Evolutionary conservation across 2,797 vertebrate species (phyloP).

Genomic region (Anas capensis): DNA sequence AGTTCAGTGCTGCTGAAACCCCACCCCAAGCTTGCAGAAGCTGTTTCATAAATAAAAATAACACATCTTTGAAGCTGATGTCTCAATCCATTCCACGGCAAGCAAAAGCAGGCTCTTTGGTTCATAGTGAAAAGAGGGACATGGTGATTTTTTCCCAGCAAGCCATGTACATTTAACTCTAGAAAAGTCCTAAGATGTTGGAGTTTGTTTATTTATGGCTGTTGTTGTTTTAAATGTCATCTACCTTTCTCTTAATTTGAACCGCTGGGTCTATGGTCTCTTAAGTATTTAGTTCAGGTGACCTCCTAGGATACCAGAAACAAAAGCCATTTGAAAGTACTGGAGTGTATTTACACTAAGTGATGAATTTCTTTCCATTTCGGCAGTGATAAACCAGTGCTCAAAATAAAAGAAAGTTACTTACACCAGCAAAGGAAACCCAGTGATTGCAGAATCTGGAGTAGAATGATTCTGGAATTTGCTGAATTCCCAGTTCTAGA

Average conservation of each 20-base stretch:
- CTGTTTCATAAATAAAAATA: neutral
- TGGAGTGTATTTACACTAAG: neutral
- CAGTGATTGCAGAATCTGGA: conserved; percentile 89
- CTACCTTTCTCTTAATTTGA: neutral
- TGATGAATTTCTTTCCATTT: neutral
- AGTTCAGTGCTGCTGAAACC: conserved; percentile 6
- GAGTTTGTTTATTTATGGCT: neutral
- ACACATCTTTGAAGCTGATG: neutral
- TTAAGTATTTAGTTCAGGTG: neutral
- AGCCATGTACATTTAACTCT: neutral
- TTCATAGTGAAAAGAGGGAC: neutral
- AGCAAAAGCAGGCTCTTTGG: neutral
- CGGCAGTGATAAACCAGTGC: neutral
- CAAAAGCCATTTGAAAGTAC: neutral
- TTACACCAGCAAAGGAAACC: conserved; percentile 91
- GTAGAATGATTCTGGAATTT: conserved; percentile 82
- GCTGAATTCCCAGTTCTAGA: conserved; percentile 83
- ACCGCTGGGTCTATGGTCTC: neutral
- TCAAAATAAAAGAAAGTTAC: conserved; percentile 67
- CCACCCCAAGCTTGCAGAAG: neutral
- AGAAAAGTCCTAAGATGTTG: neutral
- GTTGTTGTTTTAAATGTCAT: neutral
- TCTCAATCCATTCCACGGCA: neutral
- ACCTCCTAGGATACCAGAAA: neutral
- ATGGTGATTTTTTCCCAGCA: neutral